Evolutionary conservation across 23 tunicate species (phyloP).

Genomic region (Aplidium turbinatum): DNA sequence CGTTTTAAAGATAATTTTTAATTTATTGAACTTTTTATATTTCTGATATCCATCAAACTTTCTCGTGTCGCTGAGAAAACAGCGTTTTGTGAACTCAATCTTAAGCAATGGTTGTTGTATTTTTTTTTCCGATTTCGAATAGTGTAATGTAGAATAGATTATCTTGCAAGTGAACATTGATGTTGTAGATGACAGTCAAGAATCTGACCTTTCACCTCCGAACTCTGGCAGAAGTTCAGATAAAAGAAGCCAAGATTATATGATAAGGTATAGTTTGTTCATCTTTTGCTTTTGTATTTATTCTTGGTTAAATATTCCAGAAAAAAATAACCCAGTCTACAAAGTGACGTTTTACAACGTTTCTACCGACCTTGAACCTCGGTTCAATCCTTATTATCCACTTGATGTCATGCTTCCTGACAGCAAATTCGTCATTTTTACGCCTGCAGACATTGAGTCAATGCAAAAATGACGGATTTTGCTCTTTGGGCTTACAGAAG

Average conservation of each 20-base stretch:
- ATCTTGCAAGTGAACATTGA: background rate
- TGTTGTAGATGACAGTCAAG: slow-evolving; percentile 4
- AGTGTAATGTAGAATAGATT: background rate
- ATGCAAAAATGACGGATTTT: too few species aligned
- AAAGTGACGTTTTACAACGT: background rate
- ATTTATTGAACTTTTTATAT: too few species aligned
- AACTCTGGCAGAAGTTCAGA: background rate
- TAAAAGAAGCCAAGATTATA: background rate
- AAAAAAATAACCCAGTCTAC: too few species aligned
- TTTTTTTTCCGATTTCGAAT: background rate
- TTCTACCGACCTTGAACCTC: background rate
- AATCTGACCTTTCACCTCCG: slow-evolving; percentile 18
- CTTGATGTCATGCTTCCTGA: too few species aligned
- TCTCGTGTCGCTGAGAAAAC: background rate
- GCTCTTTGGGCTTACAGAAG: too few species aligned
- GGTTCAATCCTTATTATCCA: too few species aligned
- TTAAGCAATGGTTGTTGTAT: background rate
- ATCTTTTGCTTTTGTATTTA: background rate
- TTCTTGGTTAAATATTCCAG: too few species aligned
- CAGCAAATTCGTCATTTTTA: too few species aligned
- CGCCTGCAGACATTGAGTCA: too few species aligned
- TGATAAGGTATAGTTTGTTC: background rate
- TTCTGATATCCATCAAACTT: too few species aligned
- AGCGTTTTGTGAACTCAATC: background rate
- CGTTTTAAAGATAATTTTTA: too few species aligned